Evolutionary conservation across 2,113 vertebrate species (phyloP).

Genomic region (Cichladusa arquata): DNA sequence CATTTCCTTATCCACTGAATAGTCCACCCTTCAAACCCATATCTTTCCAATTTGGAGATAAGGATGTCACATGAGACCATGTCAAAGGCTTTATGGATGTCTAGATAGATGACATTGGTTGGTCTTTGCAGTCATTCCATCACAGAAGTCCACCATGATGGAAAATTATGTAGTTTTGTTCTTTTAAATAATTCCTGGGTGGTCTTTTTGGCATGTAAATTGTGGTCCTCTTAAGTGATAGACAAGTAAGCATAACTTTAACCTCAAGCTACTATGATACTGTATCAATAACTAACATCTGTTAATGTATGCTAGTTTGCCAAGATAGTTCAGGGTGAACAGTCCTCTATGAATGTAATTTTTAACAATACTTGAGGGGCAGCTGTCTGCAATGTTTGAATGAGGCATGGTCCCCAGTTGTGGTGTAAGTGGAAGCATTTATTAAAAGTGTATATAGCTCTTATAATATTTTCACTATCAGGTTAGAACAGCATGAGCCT

Average conservation of each 20-base stretch:
- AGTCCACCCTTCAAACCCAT: background rate
- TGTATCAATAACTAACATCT: accelerated
- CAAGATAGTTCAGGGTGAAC: background rate
- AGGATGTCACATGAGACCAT: background rate
- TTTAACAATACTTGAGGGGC: background rate
- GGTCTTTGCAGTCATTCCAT: background rate
- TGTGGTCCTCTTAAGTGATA: background rate
- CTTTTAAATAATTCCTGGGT: background rate
- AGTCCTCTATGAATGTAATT: background rate
- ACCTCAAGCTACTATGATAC: background rate
- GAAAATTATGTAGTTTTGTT: background rate
- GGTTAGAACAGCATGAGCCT: accelerated
- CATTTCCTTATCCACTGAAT: background rate
- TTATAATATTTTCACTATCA: background rate
- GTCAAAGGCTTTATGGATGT: background rate
- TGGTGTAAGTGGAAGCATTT: background rate
- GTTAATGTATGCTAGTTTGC: background rate
- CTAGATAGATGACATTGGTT: background rate
- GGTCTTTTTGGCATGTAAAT: background rate
- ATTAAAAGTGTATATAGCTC: background rate
- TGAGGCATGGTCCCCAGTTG: accelerated
- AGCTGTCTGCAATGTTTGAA: accelerated
- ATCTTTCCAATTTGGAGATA: background rate
- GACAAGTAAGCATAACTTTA: background rate
- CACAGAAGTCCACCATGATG: background rate